Conservation (phyloP, 1,140 invertebrate genomes). For the Sitophilus oryzae region DNA sequence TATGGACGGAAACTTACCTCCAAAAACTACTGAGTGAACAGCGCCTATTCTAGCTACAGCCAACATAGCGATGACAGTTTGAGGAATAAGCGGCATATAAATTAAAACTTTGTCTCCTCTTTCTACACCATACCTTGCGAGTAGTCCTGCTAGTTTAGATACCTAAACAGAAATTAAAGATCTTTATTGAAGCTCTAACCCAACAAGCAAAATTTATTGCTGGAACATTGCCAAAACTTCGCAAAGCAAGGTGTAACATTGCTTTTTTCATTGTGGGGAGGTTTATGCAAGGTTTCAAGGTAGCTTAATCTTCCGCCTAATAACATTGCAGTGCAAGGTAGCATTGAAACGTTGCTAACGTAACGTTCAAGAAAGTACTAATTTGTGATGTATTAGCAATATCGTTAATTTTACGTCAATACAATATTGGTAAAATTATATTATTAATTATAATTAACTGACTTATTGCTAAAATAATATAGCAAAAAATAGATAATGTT, state of each 20-base stretch:
- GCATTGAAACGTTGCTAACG: no score
- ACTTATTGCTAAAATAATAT: no score
- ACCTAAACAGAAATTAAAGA: conserved; percentile 49
- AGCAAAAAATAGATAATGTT: no score
- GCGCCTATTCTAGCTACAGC: conserved; percentile 77
- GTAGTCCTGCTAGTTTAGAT: conserved; percentile 66
- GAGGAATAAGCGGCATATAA: conserved; percentile 88
- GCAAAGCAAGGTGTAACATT: no score
- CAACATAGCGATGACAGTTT: conserved; percentile 80
- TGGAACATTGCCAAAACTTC: no score
- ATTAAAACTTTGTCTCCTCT: conserved; percentile 77
- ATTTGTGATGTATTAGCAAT: no score
- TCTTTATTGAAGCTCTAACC: not conserved
- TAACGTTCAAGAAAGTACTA: no score
- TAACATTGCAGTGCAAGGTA: not conserved
- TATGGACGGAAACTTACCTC: no score
- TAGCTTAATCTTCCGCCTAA: not conserved
- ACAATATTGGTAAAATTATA: no score
- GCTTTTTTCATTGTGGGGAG: no score
- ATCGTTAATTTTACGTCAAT: no score
- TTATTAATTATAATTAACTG: no score
- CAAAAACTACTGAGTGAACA: conserved; percentile 83
- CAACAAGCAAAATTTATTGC: not conserved
- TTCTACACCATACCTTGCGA: conserved; percentile 65
- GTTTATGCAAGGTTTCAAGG: not conserved